Evolutionary conservation across 1,140 invertebrate genomes (phyloP).

Genomic region (Trichonephila clavata): DNA sequence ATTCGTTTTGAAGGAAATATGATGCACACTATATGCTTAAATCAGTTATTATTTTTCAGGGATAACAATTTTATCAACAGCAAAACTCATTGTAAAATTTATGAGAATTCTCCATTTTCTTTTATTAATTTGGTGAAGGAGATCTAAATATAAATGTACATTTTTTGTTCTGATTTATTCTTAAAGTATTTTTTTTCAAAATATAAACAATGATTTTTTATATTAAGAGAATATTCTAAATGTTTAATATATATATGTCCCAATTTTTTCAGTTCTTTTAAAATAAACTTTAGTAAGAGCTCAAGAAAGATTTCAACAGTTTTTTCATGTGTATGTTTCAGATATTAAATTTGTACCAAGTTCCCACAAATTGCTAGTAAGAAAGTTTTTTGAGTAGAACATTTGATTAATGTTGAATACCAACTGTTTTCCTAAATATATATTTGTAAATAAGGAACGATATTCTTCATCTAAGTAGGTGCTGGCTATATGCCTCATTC

Average conservation of each 20-base stretch:
- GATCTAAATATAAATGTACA: too few species aligned
- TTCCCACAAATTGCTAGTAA: background rate
- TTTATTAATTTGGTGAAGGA: too few species aligned
- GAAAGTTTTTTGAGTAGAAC: background rate
- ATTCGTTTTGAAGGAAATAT: constrained; percentile 6
- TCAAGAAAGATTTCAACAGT: background rate
- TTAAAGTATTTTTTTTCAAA: too few species aligned
- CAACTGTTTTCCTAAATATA: constrained; percentile 34
- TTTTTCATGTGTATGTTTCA: background rate
- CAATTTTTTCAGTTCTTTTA: background rate
- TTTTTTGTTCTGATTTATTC: too few species aligned
- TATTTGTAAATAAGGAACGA: constrained; percentile 59
- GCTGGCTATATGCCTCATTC: constrained; percentile 43
- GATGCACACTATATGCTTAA: background rate
- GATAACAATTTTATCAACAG: background rate
- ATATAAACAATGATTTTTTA: too few species aligned
- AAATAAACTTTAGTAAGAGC: background rate
- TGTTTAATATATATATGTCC: background rate
- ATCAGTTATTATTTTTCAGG: background rate
- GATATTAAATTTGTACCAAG: background rate
- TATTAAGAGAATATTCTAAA: background rate
- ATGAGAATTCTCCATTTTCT: too few species aligned
- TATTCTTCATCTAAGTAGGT: constrained; percentile 49
- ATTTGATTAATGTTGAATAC: constrained; percentile 19
- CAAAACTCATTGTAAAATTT: too few species aligned